Evolutionary conservation across 2,888 invertebrate genomes (phyloP).

Genomic region (Drosophila atripex): DNA sequence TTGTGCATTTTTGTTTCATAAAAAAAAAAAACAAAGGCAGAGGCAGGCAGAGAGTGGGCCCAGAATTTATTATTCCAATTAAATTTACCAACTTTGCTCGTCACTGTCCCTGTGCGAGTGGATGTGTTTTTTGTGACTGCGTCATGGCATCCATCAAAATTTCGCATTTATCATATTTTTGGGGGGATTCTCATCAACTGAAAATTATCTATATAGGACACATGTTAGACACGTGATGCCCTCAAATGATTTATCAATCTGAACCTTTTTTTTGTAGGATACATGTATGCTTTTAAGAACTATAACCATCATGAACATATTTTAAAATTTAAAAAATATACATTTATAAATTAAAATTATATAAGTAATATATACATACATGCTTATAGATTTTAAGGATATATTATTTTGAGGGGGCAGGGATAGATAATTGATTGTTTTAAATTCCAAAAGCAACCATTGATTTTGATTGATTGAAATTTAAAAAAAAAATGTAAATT

Average conservation of each 20-base stretch:
- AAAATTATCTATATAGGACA: slow-evolving; percentile 4
- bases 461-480: slow-evolving; percentile 15
- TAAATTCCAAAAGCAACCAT: slow-evolving; percentile 14
- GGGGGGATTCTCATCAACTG: slow-evolving; percentile 15
- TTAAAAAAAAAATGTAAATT: slow-evolving; percentile 7
- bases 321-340: background rate
- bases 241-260: slow-evolving; percentile 1
- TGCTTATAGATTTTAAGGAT: slow-evolving; percentile 2
- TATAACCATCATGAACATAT: too few species aligned
- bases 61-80: slow-evolving; percentile 73
- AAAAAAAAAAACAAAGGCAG: slow-evolving; percentile 38
- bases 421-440: background rate
- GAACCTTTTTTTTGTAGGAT: background rate
- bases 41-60: slow-evolving; percentile 39
- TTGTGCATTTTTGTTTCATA: slow-evolving; percentile 61
- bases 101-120: slow-evolving; percentile 25
- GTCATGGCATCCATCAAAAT: slow-evolving; percentile 53
- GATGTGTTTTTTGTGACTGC: slow-evolving; percentile 37
- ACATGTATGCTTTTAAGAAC: background rate
- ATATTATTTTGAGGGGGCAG: background rate
- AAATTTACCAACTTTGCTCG: slow-evolving; percentile 70
- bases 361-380: slow-evolving; percentile 25
- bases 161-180: slow-evolving; percentile 41
- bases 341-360: background rate
- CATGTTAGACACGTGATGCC: background rate